A percentile compares a stretch with the other conserved stretches of the same genome.
phyloP scores from a whole-genome alignment of 2,797 vertebrate genomes.

The Anabas testudineus region DNA sequence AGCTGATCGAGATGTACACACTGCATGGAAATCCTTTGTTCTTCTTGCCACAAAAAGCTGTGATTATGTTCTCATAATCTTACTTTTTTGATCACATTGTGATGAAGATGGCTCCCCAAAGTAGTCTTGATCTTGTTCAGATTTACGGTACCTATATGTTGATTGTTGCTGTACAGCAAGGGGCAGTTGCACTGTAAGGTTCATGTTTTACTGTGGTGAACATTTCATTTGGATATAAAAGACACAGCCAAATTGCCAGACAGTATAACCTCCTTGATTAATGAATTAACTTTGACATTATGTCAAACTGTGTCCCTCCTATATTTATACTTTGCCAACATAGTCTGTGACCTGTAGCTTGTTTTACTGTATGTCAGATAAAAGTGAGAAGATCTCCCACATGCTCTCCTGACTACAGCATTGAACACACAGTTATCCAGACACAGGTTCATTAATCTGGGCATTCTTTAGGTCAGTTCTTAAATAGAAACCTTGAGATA shows the following conservation, averaged over 20 bases:
- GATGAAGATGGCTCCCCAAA: not conserved
- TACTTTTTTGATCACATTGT: not conserved
- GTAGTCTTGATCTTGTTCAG: not conserved
- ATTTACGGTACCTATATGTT: too few relatives aligned
- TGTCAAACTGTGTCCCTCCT: too few relatives aligned
- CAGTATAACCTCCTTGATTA: not conserved
- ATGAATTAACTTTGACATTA: not conserved
- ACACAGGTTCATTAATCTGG: constrained; percentile 60
- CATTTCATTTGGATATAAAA: too few relatives aligned
- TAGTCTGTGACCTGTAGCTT: constrained; percentile 7
- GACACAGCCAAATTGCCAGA: too few relatives aligned
- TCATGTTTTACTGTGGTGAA: too few relatives aligned
- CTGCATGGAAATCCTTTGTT: not conserved
- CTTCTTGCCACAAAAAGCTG: not conserved
- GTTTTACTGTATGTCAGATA: constrained; percentile 5
- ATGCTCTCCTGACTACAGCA: not conserved
- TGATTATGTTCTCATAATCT: not conserved
- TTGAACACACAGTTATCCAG: constrained; percentile 29
- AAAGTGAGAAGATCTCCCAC: not conserved
- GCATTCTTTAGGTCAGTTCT: constrained; percentile 54
- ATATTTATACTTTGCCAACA: constrained; percentile 3
- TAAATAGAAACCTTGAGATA: constrained; percentile 61
- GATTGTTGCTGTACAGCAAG: not conserved
- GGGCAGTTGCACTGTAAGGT: not conserved
- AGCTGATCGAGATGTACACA: too few relatives aligned